A percentile compares a stretch with the other conserved stretches of the same genome.
These are phyloP conservation scores for rabbit (Oryctolagus cuniculus) DNA, from an alignment of 2,113 vertebrate species.

Conservation along the genomic window mOryCun1.1 NC_091432.1:227273001-227273500, in stretches of 20 bases:
- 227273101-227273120: background rate
- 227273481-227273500: too few species aligned
- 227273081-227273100: constrained; percentile 20
- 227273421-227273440: too few species aligned
- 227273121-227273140: background rate
- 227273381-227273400: too few species aligned
- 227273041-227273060: background rate
- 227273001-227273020: too few species aligned
- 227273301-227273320: constrained; percentile 11
- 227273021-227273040: too few species aligned
- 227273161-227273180: constrained; percentile 28
- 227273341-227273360: background rate
- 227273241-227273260: constrained; percentile 39
- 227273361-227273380: too few species aligned
- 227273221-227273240: constrained; percentile 37
- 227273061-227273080: constrained; percentile 30
- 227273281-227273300: background rate
- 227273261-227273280: constrained; percentile 1
- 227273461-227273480: too few species aligned
- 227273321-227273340: constrained; percentile 43
- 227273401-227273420: too few species aligned
- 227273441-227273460: too few species aligned
- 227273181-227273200: constrained; percentile 12
- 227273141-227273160: constrained; percentile 32
- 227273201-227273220: background rate